Base-by-base conservation (phyloP, 2,113 vertebrate genomes). In the Myiagra hebetior region DNA sequence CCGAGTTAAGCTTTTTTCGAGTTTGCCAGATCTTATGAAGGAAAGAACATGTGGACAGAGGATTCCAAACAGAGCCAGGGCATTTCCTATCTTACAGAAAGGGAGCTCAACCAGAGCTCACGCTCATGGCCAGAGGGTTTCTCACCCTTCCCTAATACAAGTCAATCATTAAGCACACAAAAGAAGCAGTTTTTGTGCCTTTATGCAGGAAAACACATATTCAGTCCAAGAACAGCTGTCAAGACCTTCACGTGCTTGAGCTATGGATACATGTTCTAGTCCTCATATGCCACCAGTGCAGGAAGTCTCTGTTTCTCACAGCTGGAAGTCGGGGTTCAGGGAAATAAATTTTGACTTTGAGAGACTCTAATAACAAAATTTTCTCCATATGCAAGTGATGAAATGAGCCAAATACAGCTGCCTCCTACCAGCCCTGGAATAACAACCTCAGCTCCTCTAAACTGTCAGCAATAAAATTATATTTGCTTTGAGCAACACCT, bases 401-500 rank as follows among this genome's bases (percentile, higher is more conserved):
- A 93, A 94, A 95, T 57, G 52, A 93, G 89, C 76, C 56, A 78
- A 86, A 56, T 79, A 49, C 60, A 91, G 94, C 84, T 93, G 86
- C 69, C 56, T 96, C 56, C 63, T 73, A 87, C 89, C 56, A 91
- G 60, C 52, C 68, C 73, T 70, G 60, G 64, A 89, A 63, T 81
- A 92, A 91, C 44, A 93, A 47, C 49, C 47, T 86, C 72, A 76
- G 55, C 20, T 81, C 41, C 73, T 91, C 86, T 85, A 55, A 93
- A 92, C 64, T 81, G 60, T 93, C 86, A 95, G 77, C 75, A 94
- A n/a, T 91, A 92, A 96, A 96, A 81, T 28, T 80, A 18, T 53
- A 67, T 74, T 86, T 86, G 67, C 89, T 95, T 95, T 81, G 35
- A 95, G 64, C 63, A 92, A 70, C 93, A 97, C 89, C 89, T 85